These are phyloP conservation scores for Muschampia plurimacula DNA, from an alignment of 2,888 invertebrate genomes.

Conservation along the genomic window DNA sequence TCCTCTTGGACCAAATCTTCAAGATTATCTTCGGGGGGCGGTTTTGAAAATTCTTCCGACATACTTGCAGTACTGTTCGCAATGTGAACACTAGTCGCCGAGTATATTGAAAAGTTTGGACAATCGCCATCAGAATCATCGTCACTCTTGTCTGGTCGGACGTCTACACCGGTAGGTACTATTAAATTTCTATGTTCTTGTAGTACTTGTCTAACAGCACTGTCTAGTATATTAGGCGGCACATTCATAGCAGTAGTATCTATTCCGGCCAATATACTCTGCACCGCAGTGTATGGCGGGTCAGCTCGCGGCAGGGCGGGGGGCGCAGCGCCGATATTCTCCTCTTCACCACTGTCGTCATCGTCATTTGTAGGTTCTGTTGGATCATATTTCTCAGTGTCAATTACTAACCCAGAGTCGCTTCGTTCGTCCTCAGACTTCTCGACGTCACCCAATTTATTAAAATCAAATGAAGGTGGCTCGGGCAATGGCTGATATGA, in stretches of 20 bases:
- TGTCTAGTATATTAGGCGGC: conserved; percentile 62
- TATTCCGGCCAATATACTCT: conserved; percentile 57
- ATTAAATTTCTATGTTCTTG: conserved; percentile 67
- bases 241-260: conserved; percentile 57
- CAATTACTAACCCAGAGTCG: conserved; percentile 86
- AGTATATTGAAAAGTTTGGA: conserved; percentile 94
- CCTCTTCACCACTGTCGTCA: conserved; percentile 68
- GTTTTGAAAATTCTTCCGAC: conserved; percentile 44
- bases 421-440: conserved; percentile 83
- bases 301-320: conserved; percentile 35
- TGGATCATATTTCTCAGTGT: conserved; percentile 85
- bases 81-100: conserved; percentile 91
- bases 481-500: conserved; percentile 60
- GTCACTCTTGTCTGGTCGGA: conserved; percentile 65
- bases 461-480: conserved; percentile 69
- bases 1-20: conserved; percentile 62
- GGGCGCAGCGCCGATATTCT: conserved; percentile 28
- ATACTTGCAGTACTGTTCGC: conserved; percentile 77
- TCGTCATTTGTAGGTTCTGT: conserved; percentile 82
- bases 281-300: conserved; percentile 48
- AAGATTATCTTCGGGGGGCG: conserved; percentile 48
- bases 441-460: conserved; percentile 64
- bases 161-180: conserved; percentile 48
- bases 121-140: conserved; percentile 89
- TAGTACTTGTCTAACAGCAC: conserved; percentile 71